phyloP scores from a whole-genome alignment of 1,140 invertebrate genomes.

The Oncopodura yosiiana region DNA sequence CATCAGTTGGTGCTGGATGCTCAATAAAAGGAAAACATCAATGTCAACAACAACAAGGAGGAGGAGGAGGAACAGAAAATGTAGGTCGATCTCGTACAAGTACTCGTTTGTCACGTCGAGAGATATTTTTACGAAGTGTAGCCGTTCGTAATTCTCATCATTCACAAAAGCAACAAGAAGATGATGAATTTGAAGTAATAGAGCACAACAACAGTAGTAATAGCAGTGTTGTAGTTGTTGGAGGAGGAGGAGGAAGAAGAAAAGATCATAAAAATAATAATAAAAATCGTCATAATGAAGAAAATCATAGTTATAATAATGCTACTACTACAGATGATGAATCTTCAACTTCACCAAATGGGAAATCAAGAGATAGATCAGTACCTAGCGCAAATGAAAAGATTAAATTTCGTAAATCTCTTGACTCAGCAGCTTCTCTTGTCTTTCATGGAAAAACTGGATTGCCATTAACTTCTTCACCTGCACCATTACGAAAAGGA shows the following conservation, averaged over 20 bases:
- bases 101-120: conserved; percentile 18
- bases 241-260: no score
- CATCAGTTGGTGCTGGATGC: no score
- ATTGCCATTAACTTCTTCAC: conserved; percentile 75
- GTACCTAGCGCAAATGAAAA: conserved; percentile 60
- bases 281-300: background rate
- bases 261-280: no score
- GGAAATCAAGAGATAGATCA: conserved; percentile 7
- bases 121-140: conserved; percentile 23
- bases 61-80: background rate
- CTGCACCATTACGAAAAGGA: conserved; percentile 65
- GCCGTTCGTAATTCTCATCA: conserved; percentile 13
- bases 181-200: no score
- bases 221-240: background rate
- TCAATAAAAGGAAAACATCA: conserved; percentile 21
- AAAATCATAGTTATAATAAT: conserved; percentile 7
- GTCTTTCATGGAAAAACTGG: conserved; percentile 74
- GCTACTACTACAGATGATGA: conserved; percentile 18
- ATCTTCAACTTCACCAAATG: conserved; percentile 1
- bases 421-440: conserved; percentile 70
- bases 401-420: conserved; percentile 59
- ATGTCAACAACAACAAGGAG: conserved; percentile 6
- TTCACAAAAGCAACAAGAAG: background rate
- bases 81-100: no score
- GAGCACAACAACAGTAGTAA: background rate